Evolutionary conservation across 2,888 invertebrate species (phyloP).

Genomic region (Osedax fenrisi): DNA sequence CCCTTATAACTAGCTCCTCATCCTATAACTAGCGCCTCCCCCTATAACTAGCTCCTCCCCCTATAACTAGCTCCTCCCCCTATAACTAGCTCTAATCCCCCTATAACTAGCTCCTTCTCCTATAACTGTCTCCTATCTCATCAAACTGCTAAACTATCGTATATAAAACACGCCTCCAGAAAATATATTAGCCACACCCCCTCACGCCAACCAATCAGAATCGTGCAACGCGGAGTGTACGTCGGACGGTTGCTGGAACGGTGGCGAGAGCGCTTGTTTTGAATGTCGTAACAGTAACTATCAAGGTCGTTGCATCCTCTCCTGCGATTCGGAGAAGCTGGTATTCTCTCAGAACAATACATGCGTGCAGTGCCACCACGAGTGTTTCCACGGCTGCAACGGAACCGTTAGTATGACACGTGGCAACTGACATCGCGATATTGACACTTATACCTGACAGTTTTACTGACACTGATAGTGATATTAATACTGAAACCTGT

Average conservation of each 20-base stretch:
- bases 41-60: too few relatives aligned
- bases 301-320: not conserved
- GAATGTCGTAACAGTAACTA: not conserved
- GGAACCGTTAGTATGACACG: not conserved
- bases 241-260: not conserved
- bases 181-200: not conserved
- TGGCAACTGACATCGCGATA: not conserved
- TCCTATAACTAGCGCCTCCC: too few relatives aligned
- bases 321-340: not conserved
- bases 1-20: too few relatives aligned
- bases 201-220: not conserved
- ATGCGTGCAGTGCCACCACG: not conserved
- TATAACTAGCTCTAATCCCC: not conserved
- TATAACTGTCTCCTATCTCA: not conserved
- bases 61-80: too few relatives aligned
- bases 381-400: not conserved
- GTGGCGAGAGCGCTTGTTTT: not conserved
- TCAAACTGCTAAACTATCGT: not conserved
- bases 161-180: not conserved
- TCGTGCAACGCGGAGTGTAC: not conserved
- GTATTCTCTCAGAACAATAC: not conserved
- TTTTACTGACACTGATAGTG: too few relatives aligned
- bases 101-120: not conserved
- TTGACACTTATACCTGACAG: too few relatives aligned
- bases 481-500: too few relatives aligned